Percentiles rank a stretch among this genome's conserved stretches.
Conservation (phyloP, 2,888 invertebrate species). For the Acronicta psi region DNA sequence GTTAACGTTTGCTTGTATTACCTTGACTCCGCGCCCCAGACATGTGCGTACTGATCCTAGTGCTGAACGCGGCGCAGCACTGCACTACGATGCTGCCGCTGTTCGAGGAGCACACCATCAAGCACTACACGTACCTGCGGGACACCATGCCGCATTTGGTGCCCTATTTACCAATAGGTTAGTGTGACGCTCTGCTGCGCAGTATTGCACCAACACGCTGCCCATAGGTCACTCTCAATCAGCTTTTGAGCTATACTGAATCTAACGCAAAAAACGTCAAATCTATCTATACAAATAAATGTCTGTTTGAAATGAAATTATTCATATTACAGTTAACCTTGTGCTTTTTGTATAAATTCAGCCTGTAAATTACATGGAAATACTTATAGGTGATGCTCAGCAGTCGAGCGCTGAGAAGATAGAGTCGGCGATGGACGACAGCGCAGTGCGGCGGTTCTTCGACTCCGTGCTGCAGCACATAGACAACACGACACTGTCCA, state of each 20-base stretch:
- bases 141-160: constrained; percentile 98
- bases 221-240: background rate
- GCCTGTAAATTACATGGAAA: background rate
- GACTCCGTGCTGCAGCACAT: constrained; percentile 92
- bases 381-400: constrained; percentile 78
- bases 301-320: no score
- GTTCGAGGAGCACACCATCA: constrained; percentile 96
- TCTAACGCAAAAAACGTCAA: no score
- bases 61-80: constrained; percentile 97
- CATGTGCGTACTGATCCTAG: constrained; percentile 96
- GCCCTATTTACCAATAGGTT: constrained; percentile 91
- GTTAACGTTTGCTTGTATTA: no score
- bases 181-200: constrained; percentile 24
- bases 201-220: no score
- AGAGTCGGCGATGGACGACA: constrained; percentile 84
- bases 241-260: background rate
- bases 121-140: constrained; percentile 97
- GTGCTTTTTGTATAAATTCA: no score
- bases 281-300: no score
- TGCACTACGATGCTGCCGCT: constrained; percentile 97
- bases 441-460: constrained; percentile 92
- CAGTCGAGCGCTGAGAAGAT: constrained; percentile 73
- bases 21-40: constrained; percentile 77
- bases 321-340: no score
- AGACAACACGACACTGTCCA: constrained; percentile 91